Evolutionary conservation across 1,140 invertebrate genomes (phyloP), one percentile per base, ranked within the genome.

Genomic region (Achroia grisella): DNA sequence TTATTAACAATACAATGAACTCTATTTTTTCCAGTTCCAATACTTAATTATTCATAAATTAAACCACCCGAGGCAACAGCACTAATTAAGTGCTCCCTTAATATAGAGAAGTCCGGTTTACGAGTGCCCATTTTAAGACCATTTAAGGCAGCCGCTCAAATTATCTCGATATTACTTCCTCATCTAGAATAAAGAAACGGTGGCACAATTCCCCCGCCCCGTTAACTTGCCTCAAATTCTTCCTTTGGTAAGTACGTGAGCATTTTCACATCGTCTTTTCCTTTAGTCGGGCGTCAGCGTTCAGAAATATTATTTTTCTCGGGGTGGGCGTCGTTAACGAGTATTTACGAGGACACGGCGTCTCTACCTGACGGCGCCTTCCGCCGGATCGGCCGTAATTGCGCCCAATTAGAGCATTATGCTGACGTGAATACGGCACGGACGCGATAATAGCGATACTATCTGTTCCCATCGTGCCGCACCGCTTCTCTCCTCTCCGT

Each of bases 381-480:
- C 72, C 62, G 58, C 62, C 66, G 64, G 67, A 71, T 71, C 65
- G 70, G 53, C 52, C 64, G 75, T 84, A 82, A 84, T 84, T 84
- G 73, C 66, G 62, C 65, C 74, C 80, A 84, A 84, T 84, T 82
- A 84, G 76, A 77, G 63, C 71, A 80, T 84, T 74, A 84, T 76
- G 80, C 80, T 82, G 78, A 84, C 78, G 72, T 77, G 78, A 77
- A 80, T 79, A 74, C 66, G 68, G 71, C 68, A 65, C 66, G 72
- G 64, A 67, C 62, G 71, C 72, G 70, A 69, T 79, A 81, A 81
- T 74, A 62, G 69, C 56, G 73, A 81, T 76, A 72, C 67, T 79
- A 81, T 81, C 77, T 78, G 53, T 59, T 45, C 62, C 48, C 56
- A 11, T 10, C 49, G 34, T 44, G 34, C 40, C 28, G 17, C 17